Evolutionary conservation across 2,888 invertebrate species (phyloP).

Genomic region (Pollenia amentaria): DNA sequence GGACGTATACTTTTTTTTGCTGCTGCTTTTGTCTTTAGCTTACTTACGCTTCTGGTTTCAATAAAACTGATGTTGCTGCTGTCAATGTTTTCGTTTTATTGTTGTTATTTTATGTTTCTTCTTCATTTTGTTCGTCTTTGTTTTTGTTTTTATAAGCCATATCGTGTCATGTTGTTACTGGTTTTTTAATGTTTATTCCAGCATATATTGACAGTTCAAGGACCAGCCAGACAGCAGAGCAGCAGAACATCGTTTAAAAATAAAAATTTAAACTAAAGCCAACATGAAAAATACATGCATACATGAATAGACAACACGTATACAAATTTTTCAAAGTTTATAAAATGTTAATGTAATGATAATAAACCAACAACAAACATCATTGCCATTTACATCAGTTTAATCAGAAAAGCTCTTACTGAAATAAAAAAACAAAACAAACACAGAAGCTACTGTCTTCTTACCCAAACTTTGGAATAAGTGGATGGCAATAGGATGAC

Average conservation of each 20-base stretch:
- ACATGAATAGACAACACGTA: slow-evolving; percentile 50
- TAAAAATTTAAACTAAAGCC: slow-evolving; percentile 36
- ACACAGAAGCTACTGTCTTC: slow-evolving; percentile 38
- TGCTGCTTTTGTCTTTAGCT: slow-evolving; percentile 28
- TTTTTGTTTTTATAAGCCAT: slow-evolving; percentile 61
- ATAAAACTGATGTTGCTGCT: slow-evolving; percentile 64
- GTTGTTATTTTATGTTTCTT: slow-evolving; percentile 56
- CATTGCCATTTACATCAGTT: slow-evolving; percentile 35
- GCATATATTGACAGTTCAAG: slow-evolving; percentile 81
- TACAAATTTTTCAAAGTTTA: slow-evolving; percentile 50
- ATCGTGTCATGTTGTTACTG: slow-evolving; percentile 69
- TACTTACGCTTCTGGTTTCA: slow-evolving; percentile 71
- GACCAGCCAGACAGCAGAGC: slow-evolving; percentile 79
- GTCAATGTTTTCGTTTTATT: slow-evolving; percentile 60
- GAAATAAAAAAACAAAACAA: neutral
- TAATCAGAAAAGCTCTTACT: slow-evolving; percentile 32
- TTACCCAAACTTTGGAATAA: neutral
- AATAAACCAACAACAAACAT: slow-evolving; percentile 49
- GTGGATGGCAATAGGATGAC: neutral
- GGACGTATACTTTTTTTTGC: slow-evolving; percentile 59
- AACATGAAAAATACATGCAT: neutral
- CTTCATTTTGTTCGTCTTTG: slow-evolving; percentile 50
- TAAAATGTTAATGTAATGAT: slow-evolving; percentile 67
- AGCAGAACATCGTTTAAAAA: slow-evolving; percentile 46
- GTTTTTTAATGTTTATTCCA: slow-evolving; percentile 71